Conservation (phyloP, 2,888 invertebrate genomes). For the Teleogryllus oceanicus region DNA sequence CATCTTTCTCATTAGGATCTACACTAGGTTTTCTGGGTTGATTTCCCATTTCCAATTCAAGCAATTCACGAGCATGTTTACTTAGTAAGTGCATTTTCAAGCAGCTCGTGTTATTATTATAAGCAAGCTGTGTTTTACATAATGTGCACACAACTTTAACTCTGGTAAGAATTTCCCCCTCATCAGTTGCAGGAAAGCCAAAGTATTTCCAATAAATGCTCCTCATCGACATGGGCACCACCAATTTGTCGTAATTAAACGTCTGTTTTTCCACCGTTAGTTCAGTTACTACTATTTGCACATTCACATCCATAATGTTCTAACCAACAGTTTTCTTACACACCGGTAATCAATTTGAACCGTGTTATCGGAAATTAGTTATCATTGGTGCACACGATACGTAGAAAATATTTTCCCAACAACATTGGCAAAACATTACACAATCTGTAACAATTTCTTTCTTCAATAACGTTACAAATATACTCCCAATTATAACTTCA, state of each 20-base stretch:
- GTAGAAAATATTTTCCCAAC: too few relatives aligned
- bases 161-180: slow-evolving; percentile 46
- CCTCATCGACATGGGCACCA: slow-evolving; percentile 52
- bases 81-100: slow-evolving; percentile 52
- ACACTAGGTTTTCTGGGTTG: slow-evolving; percentile 41
- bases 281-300: slow-evolving; percentile 44
- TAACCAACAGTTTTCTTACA: background rate
- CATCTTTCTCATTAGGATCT: slow-evolving; percentile 43
- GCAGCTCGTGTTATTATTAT: slow-evolving; percentile 53
- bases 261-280: slow-evolving; percentile 42
- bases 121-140: slow-evolving; percentile 52
- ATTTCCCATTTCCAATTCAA: slow-evolving; percentile 45
- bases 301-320: slow-evolving; percentile 30
- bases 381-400: too few relatives aligned
- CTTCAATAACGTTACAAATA: background rate
- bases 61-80: slow-evolving; percentile 48
- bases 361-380: too few relatives aligned
- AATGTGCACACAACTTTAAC: slow-evolving; percentile 51
- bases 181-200: slow-evolving; percentile 53
- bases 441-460: too few relatives aligned
- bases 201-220: slow-evolving; percentile 55
- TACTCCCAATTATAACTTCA: background rate
- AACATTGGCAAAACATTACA: too few relatives aligned
- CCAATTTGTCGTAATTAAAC: slow-evolving; percentile 49
- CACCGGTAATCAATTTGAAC: too few relatives aligned